These are phyloP conservation scores for Belgica antarctica DNA, from an alignment of 2,888 invertebrate genomes.

Conservation along the genomic window DNA sequence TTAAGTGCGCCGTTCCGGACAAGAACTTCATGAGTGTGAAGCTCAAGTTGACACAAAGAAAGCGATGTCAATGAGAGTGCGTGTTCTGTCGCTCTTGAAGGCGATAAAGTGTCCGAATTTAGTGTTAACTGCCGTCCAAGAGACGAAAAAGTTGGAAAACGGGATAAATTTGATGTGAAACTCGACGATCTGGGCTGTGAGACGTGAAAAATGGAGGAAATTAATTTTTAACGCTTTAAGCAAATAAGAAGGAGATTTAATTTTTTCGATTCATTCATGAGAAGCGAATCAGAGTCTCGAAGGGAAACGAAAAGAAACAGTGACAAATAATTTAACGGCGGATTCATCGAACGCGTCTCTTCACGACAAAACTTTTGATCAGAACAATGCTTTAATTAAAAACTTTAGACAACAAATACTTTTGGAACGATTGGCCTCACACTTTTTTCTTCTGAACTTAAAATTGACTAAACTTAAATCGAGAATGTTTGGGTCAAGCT, in stretches of 20 bases:
- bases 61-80: slow-evolving; percentile 30
- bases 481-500: too few relatives aligned
- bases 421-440: slow-evolving; percentile 20
- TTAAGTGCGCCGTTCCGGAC: slow-evolving; percentile 51
- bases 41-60: slow-evolving; percentile 23
- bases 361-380: too few relatives aligned
- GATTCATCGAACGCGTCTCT: too few relatives aligned
- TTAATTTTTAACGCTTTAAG: neutral
- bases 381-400: neutral
- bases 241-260: too few relatives aligned
- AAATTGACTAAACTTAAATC: neutral
- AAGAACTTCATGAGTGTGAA: slow-evolving; percentile 48
- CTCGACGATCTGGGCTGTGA: neutral
- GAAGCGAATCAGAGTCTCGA: too few relatives aligned
- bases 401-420: neutral
- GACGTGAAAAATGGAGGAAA: neutral
- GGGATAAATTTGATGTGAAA: neutral
- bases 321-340: too few relatives aligned
- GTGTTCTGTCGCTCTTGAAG: neutral
- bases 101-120: neutral
- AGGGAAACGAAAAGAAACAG: too few relatives aligned
- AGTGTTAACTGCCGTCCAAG: neutral
- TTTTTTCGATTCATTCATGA: too few relatives aligned
- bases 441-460: neutral
- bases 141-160: neutral